phyloP scores from a whole-genome alignment of 1,140 invertebrate genomes.

The Drosophila subpulchrella region DNA sequence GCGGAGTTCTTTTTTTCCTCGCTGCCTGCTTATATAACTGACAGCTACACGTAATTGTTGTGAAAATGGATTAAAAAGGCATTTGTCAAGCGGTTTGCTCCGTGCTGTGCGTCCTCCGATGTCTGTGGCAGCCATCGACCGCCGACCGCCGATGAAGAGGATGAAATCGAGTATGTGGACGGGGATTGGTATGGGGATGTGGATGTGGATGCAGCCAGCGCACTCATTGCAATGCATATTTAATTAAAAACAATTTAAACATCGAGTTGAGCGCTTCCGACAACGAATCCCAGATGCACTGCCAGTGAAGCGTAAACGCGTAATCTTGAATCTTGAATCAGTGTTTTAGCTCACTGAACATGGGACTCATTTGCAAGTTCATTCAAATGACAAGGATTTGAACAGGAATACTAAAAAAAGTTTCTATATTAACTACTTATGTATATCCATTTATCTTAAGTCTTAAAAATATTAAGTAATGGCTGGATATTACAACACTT shows the following conservation, averaged over 20 bases:
- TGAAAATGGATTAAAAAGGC: slow-evolving; percentile 77
- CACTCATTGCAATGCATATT: slow-evolving; percentile 41
- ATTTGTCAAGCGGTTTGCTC: slow-evolving; percentile 72
- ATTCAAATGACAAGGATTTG: no score
- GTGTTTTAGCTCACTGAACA: not conserved
- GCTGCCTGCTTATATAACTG: slow-evolving; percentile 48
- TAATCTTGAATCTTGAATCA: not conserved
- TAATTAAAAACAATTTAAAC: slow-evolving; percentile 55
- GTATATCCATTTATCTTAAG: no score
- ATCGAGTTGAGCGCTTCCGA: not conserved
- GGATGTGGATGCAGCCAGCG: slow-evolving; percentile 4
- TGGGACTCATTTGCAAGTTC: not conserved
- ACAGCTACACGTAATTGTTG: slow-evolving; percentile 74
- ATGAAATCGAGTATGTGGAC: not conserved
- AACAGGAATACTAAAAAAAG: not conserved
- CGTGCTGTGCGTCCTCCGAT: slow-evolving; percentile 7
- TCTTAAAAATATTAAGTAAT: no score
- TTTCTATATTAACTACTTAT: not conserved
- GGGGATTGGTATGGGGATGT: not conserved
- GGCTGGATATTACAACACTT: no score
- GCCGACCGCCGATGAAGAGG: slow-evolving; percentile 38
- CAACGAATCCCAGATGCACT: slow-evolving; percentile 13
- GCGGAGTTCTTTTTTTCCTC: slow-evolving; percentile 4
- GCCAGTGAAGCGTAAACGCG: not conserved
- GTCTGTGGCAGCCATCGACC: slow-evolving; percentile 38